Evolutionary conservation across 1,140 invertebrate species (phyloP).

Genomic region (Holcopasites calliopsidis): DNA sequence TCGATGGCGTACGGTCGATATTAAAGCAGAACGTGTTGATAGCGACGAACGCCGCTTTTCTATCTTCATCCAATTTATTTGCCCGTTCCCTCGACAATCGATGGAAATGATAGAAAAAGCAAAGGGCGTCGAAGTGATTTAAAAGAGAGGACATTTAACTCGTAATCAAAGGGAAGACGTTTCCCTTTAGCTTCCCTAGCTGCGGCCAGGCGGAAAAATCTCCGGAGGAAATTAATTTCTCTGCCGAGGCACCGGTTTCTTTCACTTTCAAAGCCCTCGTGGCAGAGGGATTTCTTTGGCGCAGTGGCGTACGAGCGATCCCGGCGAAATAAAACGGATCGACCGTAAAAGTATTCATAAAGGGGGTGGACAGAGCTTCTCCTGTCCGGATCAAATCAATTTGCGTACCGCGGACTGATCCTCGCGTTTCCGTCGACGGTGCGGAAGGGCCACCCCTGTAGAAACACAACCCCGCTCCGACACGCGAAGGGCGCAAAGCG

Average conservation of each 20-base stretch:
- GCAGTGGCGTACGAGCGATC: not conserved
- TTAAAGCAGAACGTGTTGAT: constrained; percentile 6
- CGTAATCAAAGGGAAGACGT: not conserved
- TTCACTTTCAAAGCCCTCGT: not conserved
- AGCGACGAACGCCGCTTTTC: not conserved
- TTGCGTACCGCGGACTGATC: too few species aligned
- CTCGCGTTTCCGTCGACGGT: too few species aligned
- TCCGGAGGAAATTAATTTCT: not conserved
- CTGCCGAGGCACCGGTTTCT: not conserved
- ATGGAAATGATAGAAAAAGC: too few species aligned
- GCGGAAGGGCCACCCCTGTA: not conserved
- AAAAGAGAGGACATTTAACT: too few species aligned
- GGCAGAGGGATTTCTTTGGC: too few species aligned
- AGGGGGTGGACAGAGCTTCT: too few species aligned
- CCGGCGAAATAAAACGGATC: not conserved
- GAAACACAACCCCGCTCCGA: too few species aligned
- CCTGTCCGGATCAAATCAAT: too few species aligned
- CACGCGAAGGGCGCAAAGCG: not conserved
- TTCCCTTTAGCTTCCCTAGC: not conserved
- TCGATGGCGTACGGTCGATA: not conserved
- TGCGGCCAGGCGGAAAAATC: not conserved
- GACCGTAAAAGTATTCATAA: too few species aligned
- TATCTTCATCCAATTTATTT: not conserved
- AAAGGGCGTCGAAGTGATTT: too few species aligned
- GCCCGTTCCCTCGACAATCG: not conserved